Conservation (phyloP, 2,797 vertebrate species). For the Sebastes iracundus region DNA sequence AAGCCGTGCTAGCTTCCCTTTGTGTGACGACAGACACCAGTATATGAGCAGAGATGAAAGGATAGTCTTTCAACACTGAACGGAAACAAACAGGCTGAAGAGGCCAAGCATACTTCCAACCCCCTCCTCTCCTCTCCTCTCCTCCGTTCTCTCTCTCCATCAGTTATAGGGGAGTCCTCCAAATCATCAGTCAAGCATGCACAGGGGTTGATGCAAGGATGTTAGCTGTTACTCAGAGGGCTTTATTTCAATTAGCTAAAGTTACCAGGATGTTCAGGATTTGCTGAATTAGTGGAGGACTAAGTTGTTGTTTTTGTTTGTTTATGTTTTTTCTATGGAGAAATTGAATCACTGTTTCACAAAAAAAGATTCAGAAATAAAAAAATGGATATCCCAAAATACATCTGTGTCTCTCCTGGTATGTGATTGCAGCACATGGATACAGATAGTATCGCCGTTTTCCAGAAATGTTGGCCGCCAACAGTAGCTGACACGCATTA, state of each 20-base stretch:
- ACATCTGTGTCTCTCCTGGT: constrained; percentile 13
- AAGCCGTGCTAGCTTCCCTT: constrained; percentile 53
- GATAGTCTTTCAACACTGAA: constrained; percentile 68
- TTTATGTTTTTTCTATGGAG: background rate
- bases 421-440: constrained; percentile 7
- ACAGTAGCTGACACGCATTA: constrained; percentile 22
- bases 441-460: constrained; percentile 23
- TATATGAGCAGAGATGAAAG: constrained; percentile 73
- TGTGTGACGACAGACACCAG: constrained; percentile 70
- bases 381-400: background rate
- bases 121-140: constrained; percentile 26
- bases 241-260: constrained; percentile 39
- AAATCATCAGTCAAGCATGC: constrained; percentile 64
- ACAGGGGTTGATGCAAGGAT: constrained; percentile 35
- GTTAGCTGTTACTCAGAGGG: constrained; percentile 27
- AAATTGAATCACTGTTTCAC: background rate
- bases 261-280: background rate
- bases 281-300: background rate
- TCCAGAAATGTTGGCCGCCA: constrained; percentile 25
- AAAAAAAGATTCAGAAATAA: background rate
- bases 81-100: constrained; percentile 73
- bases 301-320: background rate
- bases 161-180: constrained; percentile 66
- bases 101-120: constrained; percentile 41
- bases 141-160: constrained; percentile 47